Conservation (phyloP, 2,888 invertebrate genomes). For the Sphaeridia pumilis region DNA sequence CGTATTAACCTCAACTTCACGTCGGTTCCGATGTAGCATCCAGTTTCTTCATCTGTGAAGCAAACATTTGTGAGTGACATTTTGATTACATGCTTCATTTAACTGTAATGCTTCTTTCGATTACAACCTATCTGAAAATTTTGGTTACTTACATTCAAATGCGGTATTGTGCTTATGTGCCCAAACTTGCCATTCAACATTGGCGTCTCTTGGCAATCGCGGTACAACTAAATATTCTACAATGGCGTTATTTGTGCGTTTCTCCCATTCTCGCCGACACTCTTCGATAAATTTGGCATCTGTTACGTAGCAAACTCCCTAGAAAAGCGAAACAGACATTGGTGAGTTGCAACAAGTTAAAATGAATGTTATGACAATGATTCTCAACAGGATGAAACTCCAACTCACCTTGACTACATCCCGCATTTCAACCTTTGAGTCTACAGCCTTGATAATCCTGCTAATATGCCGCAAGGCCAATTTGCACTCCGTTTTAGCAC, state of each 20-base stretch:
- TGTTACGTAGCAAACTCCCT: slow-evolving; percentile 79
- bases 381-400: too few species aligned
- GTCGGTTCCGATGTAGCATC: slow-evolving; percentile 63
- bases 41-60: slow-evolving; percentile 70
- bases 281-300: slow-evolving; percentile 56
- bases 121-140: background rate
- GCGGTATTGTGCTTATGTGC: slow-evolving; percentile 75
- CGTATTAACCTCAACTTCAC: slow-evolving; percentile 71
- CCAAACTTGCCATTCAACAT: slow-evolving; percentile 90
- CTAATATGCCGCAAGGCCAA: slow-evolving; percentile 71
- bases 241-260: slow-evolving; percentile 68
- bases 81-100: background rate
- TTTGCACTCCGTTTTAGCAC: slow-evolving; percentile 67
- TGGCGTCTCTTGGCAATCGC: slow-evolving; percentile 63
- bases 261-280: slow-evolving; percentile 67
- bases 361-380: too few species aligned
- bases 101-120: background rate
- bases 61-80: background rate
- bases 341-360: too few species aligned
- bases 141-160: slow-evolving; percentile 60
- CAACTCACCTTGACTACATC: slow-evolving; percentile 61
- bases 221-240: slow-evolving; percentile 77
- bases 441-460: slow-evolving; percentile 68
- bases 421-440: slow-evolving; percentile 61
- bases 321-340: background rate